Base-by-base conservation (phyloP, 2,888 invertebrate genomes). In the Nomada lathburiana region DNA sequence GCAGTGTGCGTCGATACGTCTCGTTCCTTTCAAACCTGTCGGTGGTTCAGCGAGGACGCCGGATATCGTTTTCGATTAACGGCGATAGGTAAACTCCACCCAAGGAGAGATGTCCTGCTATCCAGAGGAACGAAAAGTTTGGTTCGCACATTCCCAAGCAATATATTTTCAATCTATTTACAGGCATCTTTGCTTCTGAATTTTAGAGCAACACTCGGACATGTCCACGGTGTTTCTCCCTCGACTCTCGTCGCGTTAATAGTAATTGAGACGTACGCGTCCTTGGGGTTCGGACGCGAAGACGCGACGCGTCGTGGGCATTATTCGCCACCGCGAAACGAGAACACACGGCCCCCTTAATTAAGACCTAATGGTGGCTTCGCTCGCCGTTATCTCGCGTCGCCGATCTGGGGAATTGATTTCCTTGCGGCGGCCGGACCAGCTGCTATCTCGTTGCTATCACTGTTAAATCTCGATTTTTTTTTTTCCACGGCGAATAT, bases 321-420 rank as follows among this genome's bases (percentile, higher is more conserved):
- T 72, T 80, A 77, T 86, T 69, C 69, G 53, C 60, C 55, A 20
- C 47, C 65, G 63, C 62, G 52, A 74, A 76, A 73, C 59, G 60
- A 72, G 82, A 70, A 76, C 73, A 29, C 59, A 55, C 70, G 59
- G 72, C 62, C 52, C 44, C 73, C 72, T 76, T 78, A 86, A 86
- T 86, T 86, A 86, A 86, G 83, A 86, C 83, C 76, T 83, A 85
- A 86, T 78, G 78, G 68, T 60, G 67, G 75, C 77, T 70, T 80
- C 57, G 78, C 62, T 20, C 29, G 69, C 29, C 16, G 60, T 71
- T 85, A 85, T 85, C 85, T 84, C 75, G 62, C 75, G 67, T 50
- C 26, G 73, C 20, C 50, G 75, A 86, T 86, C 86, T 86, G 29
- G 26, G 59, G 72, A 86, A 86, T 86, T 83, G 81, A 86, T 86